phyloP scores from a whole-genome alignment of 2,888 invertebrate genomes.

The Caenorhabditis parvicauda region DNA sequence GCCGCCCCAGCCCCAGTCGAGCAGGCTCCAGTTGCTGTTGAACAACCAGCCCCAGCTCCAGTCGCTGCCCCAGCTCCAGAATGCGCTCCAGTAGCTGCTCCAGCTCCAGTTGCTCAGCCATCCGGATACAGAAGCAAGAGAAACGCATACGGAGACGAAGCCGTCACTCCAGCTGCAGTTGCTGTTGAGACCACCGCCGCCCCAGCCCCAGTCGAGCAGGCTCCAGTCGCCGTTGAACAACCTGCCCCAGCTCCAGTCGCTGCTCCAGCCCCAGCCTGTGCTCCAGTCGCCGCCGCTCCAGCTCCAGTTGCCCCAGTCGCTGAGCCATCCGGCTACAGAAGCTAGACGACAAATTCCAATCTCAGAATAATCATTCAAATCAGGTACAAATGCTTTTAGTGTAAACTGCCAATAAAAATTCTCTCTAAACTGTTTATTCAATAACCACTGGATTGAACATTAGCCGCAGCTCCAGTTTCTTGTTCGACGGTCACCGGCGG shows the following conservation, averaged over 20 bases:
- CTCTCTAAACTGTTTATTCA: background rate
- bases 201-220: slow-evolving; percentile 10
- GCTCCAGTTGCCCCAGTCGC: slow-evolving; percentile 24
- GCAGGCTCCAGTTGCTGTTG: slow-evolving; percentile 16
- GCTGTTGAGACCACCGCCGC: no score
- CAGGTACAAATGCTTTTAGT: background rate
- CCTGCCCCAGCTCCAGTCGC: slow-evolving; percentile 17
- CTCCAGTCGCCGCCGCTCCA: slow-evolving; percentile 20
- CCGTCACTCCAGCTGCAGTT: slow-evolving; percentile 18
- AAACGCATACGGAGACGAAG: slow-evolving; percentile 25
- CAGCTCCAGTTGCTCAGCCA: slow-evolving; percentile 17
- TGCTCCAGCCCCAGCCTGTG: slow-evolving; percentile 19
- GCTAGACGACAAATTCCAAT: no score
- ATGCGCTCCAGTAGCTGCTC: slow-evolving; percentile 16
- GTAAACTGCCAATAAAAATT: background rate
- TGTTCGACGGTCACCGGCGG: slow-evolving; percentile 22
- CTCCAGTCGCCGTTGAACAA: slow-evolving; percentile 18
- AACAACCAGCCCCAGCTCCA: slow-evolving; percentile 21
- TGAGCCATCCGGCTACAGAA: slow-evolving; percentile 29
- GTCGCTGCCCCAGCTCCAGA: slow-evolving; percentile 21
- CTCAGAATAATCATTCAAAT: background rate
- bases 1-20: slow-evolving; percentile 20
- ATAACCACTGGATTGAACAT: slow-evolving; percentile 20
- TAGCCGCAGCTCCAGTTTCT: slow-evolving; percentile 8
- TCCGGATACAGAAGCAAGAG: slow-evolving; percentile 30